Evolutionary conservation across 2,888 invertebrate species (phyloP), one percentile per base, ranked within the genome.

Genomic region (Pogonocherus hispidulus): DNA sequence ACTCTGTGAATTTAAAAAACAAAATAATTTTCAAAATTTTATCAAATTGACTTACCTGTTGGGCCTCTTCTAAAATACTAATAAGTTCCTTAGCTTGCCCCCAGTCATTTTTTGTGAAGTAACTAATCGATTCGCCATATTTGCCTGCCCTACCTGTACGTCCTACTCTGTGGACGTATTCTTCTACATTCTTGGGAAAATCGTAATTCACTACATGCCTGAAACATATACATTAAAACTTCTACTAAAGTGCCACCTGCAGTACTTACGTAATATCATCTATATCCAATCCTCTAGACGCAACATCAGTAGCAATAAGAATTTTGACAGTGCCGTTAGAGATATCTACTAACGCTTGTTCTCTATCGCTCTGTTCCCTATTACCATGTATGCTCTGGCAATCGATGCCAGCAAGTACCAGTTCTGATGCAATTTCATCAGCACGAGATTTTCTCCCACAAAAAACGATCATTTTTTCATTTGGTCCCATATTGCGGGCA

Each of bases 161-260:
- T 0, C 98, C 98, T n/a, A 98, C 95, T 69, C 98, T 89, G 83
- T 98, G 98, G 0, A 96, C 96, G 86, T 98, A 98, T 80, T 98
- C 98, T 83, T 98, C 98, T 78, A 98, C 95, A 79, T 97, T 95
- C 14, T 93, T 89, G 0, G 98, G 98, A 80, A 98, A 97, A 85
- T 98, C 98, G 78, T 91, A 94, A 84, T 98, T 98, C 22, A 97
- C 87, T 1, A 98, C 96, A 84, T 96, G 90, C 8, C 91, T 91
- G 81, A 46, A 86, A 83, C 49, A 55, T 47, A 60, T 23, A 20
- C n/a, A 19, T 51, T 51, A 57, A 47, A 56, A 49, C n/a, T 19
- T 14, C 32, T 3, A 64, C 63, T 57, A 32, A 37, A 52, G 44
- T 20, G 54, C 56, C 32, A 5, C 19, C 8, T 41, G 18, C 18